Evolutionary conservation across 1,140 invertebrate species (phyloP), one percentile per base, ranked within the genome.

Genomic region (Drosophila chauvacae): DNA sequence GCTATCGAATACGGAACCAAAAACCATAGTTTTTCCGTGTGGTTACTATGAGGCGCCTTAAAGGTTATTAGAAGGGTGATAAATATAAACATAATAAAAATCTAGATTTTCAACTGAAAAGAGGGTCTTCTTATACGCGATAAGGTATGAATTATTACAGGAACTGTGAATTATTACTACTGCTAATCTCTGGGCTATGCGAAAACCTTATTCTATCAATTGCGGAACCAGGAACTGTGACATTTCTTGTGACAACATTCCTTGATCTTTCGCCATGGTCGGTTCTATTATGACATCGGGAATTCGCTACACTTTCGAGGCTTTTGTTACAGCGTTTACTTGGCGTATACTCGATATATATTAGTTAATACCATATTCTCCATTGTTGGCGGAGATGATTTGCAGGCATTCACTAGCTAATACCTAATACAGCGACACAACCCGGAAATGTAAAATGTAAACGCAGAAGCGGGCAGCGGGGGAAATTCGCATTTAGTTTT

Each of bases 401-500:
- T 71, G 44, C 69, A 71, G 68, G 37, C 68, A 48, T 30, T 44
- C 39, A 39, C 39, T 30, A 28, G 39, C n/a, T 26, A 58, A 58
- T 57, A 44, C 48, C 39, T 35, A 48, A 48, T 48, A 50, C 51
- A 71, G 41, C 23, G n/a, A 39, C 39, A 42, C 66, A 60, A 73
- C 70, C 70, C 70, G 70, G 70, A 73, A 73, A 72, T 73, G 70
- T 72, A 50, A 71, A 58, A 28, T 71, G 50, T 39, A 41, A 47
- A 62, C 30, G 48, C 28, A 26, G 23, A 71, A 28, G 20, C 11
- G 20, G 37, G 41, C 41, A 42, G 41, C 1, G 3, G 37, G 37
- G 7, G 9, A 30, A 50, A 37, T 75, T 64, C 39, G 73, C 76
- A 83, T 88, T 87, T 88, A 88, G 65, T 87, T 87, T 88, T 80